Conservation (phyloP, 2,888 invertebrate species). For the Amblyjoppa fuscipennis region DNA sequence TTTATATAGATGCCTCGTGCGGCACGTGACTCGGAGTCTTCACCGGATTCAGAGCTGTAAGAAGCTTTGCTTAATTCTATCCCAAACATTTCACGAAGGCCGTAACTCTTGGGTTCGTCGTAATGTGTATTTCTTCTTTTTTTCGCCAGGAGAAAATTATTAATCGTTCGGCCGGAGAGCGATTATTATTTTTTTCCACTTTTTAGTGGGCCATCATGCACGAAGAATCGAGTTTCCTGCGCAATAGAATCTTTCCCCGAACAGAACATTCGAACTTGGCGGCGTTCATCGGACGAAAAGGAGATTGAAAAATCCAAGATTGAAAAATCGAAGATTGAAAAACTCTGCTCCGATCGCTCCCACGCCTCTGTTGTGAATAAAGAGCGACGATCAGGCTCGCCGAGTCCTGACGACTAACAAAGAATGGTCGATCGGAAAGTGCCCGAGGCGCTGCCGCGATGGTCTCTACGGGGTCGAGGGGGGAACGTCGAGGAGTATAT, state of each 20-base stretch:
- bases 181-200: neutral
- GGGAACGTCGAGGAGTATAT: slow-evolving; percentile 11
- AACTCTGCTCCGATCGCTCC: neutral
- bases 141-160: neutral
- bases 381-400: neutral
- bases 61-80: slow-evolving; percentile 1
- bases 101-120: neutral
- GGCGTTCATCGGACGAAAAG: neutral
- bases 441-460: slow-evolving; percentile 3
- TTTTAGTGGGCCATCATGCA: neutral
- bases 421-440: slow-evolving; percentile 54
- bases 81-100: neutral
- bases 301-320: too few species aligned
- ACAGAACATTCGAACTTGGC: neutral
- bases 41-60: neutral
- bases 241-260: neutral
- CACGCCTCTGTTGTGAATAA: neutral
- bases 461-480: neutral
- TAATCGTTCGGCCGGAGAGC: too few species aligned
- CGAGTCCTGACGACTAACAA: slow-evolving; percentile 33
- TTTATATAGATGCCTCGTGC: neutral
- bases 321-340: neutral
- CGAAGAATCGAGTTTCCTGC: neutral
- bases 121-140: neutral
- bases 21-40: slow-evolving; percentile 16